Evolutionary conservation across 2,888 invertebrate species (phyloP), one percentile per base, ranked within the genome.

Genomic region (Fragum whitleyi): DNA sequence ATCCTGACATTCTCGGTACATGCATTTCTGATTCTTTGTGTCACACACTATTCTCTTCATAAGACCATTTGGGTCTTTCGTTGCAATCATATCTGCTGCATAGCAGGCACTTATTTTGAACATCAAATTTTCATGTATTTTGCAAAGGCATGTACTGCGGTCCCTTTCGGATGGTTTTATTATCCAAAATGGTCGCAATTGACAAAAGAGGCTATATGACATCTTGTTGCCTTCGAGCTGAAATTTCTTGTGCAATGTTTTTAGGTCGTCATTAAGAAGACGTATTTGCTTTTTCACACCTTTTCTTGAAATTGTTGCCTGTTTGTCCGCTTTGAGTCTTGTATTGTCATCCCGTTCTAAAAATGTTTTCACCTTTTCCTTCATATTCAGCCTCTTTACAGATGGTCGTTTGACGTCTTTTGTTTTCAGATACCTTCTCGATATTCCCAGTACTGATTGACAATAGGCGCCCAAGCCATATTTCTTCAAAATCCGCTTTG

Each of bases 341-440:
- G 76, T 73, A 39, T 77, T 74, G 62, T 85, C 85, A 78, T 85
- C 83, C 23, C 80, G 59, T 65, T 77, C 74, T n/a, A 74, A 69
- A 36, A 77, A 83, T 26, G 62, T 23, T 70, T 59, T 36, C 1
- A 83, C 71, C n/a, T 70, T 28, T 26, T 42, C 71, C 28, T 73
- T 67, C 47, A 68, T 68, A 9, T 14, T 39, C 14, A 39, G 14
- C 6, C 7, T 9, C 14, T 39, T 39, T 14, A 39, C 14, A 39
- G n/a, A n/a, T n/a, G n/a, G n/a, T n/a, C n/a, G n/a, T n/a, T n/a
- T n/a, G n/a, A n/a, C n/a, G n/a, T n/a, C 6, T 39, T 39, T 14
- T 6, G 39, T 6, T 39, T 39, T 39, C 39, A 39, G 6, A 14
- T 39, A 14, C 14, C 39, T 6, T 39, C 39, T 39, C 6, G 39